phyloP scores from a whole-genome alignment of 2,113 vertebrate genomes.

The Hucho hucho region DNA sequence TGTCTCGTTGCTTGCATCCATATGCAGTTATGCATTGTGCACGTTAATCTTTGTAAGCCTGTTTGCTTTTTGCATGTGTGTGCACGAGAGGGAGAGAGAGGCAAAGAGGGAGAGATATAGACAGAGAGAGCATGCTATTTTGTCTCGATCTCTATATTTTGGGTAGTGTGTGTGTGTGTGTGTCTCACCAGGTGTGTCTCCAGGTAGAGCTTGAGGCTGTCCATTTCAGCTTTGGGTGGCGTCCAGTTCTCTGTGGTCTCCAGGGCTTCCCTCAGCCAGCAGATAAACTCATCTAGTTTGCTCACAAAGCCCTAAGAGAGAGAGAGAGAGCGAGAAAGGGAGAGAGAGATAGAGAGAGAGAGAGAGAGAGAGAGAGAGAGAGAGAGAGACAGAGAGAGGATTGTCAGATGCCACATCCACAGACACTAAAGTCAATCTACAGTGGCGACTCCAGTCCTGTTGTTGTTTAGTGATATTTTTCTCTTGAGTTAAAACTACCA shows the following conservation, averaged over 20 bases:
- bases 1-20: constrained; percentile 7
- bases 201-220: constrained; percentile 90
- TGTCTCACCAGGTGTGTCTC: constrained; percentile 95
- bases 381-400: constrained; percentile 1
- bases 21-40: not conserved
- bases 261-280: constrained; percentile 92
- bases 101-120: not conserved
- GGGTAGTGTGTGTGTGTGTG: not conserved
- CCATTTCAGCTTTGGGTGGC: constrained; percentile 86
- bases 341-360: not conserved
- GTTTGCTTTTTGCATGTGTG: not conserved
- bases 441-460: not conserved
- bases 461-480: not conserved
- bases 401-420: not conserved
- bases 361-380: not conserved
- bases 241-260: constrained; percentile 96
- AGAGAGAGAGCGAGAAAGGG: constrained; percentile 10
- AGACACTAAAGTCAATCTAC: not conserved
- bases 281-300: constrained; percentile 95
- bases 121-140: not conserved
- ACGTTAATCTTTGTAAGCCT: constrained; percentile 1
- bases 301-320: constrained; percentile 84
- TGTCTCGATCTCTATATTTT: no score
- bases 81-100: not conserved
- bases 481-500: not conserved